phyloP scores from a whole-genome alignment of 2,113 vertebrate species.

The Apistogramma diplotaenia region DNA sequence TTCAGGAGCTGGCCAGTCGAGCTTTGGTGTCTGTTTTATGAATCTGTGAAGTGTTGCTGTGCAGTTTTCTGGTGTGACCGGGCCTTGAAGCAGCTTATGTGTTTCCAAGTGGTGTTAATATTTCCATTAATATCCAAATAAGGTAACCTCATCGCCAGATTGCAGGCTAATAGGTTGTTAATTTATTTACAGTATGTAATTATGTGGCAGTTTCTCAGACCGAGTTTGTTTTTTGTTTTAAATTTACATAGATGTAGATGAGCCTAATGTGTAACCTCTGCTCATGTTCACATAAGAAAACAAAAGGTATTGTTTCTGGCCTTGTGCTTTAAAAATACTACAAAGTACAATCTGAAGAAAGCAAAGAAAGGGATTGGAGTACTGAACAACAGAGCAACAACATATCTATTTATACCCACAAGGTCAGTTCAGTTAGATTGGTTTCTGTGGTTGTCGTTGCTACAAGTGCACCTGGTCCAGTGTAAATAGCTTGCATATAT shows the following conservation, averaged over 20 bases:
- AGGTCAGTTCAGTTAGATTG: slow-evolving; percentile 20
- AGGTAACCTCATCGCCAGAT: slow-evolving; percentile 12
- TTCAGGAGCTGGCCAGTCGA: background rate
- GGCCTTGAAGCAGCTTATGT: slow-evolving; percentile 18
- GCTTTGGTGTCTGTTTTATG: background rate
- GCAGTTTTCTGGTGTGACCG: slow-evolving; percentile 25
- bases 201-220: slow-evolving; percentile 19
- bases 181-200: slow-evolving; percentile 28
- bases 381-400: slow-evolving; percentile 28
- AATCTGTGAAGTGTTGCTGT: background rate
- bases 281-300: slow-evolving; percentile 25
- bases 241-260: slow-evolving; percentile 31
- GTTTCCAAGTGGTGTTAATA: slow-evolving; percentile 32
- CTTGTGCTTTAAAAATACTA: slow-evolving; percentile 31
- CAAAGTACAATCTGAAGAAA: slow-evolving; percentile 35
- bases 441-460: slow-evolving; percentile 34
- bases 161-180: slow-evolving; percentile 17
- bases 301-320: slow-evolving; percentile 15
- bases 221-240: background rate
- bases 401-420: slow-evolving; percentile 41
- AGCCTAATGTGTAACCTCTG: slow-evolving; percentile 32
- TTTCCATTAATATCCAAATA: slow-evolving; percentile 40
- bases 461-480: slow-evolving; percentile 38
- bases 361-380: background rate
- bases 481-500: slow-evolving; percentile 80